A percentile compares a stretch with the other conserved stretches of the same genome.
Evolutionary conservation across 2,113 vertebrate species (phyloP).

Genomic region (Geococcyx californianus): DNA sequence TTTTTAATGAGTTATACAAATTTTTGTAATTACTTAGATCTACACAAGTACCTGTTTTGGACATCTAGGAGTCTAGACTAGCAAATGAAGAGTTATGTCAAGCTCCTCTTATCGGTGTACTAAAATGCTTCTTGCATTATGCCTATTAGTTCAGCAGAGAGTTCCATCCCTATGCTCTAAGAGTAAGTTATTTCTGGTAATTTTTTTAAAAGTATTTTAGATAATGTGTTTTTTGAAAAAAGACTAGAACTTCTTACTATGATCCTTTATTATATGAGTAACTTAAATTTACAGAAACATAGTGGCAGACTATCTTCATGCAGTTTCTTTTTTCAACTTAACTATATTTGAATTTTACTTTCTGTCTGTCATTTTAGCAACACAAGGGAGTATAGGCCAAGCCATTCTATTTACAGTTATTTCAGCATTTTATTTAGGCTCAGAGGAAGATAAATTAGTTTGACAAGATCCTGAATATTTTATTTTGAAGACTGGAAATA

Average conservation of each 20-base stretch:
- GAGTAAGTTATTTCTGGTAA: not conserved
- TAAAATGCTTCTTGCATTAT: not conserved
- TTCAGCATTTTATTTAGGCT: not conserved
- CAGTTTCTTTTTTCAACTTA: not conserved
- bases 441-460: not conserved
- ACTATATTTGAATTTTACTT: not conserved
- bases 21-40: not conserved
- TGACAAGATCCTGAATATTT: not conserved
- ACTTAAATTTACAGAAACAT: not conserved
- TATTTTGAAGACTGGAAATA: not conserved
- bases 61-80: not conserved
- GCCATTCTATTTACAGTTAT: not conserved
- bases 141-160: not conserved
- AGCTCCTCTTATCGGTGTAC: not conserved
- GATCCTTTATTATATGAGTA: not conserved
- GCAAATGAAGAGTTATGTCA: not conserved
- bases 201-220: not conserved
- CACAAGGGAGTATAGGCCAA: not conserved
- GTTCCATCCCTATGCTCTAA: not conserved
- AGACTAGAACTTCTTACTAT: not conserved
- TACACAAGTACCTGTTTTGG: not conserved
- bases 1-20: not conserved
- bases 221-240: not conserved
- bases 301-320: not conserved
- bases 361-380: not conserved